These are phyloP conservation scores for Tipula unca DNA, from an alignment of 2,888 invertebrate species.

Conservation along the genomic window DNA sequence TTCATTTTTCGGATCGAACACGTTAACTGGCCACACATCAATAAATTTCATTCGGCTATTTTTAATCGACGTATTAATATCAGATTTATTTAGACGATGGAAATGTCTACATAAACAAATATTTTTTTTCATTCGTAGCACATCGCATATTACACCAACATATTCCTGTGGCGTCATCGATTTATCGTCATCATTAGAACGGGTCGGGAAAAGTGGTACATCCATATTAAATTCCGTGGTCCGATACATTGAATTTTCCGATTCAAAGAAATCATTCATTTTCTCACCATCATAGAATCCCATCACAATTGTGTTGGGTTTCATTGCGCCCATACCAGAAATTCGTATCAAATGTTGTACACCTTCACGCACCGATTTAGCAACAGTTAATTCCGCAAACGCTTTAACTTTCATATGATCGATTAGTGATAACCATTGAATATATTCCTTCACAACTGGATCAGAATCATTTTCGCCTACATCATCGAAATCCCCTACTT, in stretches of 20 bases:
- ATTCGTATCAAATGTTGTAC: conserved; percentile 84
- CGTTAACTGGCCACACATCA: conserved; percentile 97
- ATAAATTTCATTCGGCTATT: conserved; percentile 53
- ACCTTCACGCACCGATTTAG: conserved; percentile 77
- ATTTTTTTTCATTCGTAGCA: conserved; percentile 89
- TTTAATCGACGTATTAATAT: conserved; percentile 25
- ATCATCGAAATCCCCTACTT: conserved; percentile 48
- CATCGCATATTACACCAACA: conserved; percentile 78
- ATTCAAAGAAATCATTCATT: conserved; percentile 70
- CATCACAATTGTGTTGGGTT: conserved; percentile 92
- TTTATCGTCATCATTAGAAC: conserved; percentile 42
- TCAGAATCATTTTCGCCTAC: conserved; percentile 50
- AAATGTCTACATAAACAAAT: conserved; percentile 90
- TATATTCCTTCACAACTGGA: conserved; percentile 66
- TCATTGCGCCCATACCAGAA: conserved; percentile 97
- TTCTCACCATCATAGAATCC: conserved; percentile 80
- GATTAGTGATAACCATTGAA: conserved; percentile 87
- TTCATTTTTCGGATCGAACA: conserved; percentile 66
- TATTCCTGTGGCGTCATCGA: conserved; percentile 55
- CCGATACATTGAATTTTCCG: conserved; percentile 54
- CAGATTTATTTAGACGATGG: conserved; percentile 62
- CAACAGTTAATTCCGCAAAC: conserved; percentile 89
- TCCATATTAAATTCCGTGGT: conserved; percentile 48
- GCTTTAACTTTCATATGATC: conserved; percentile 95
- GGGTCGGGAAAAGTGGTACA: conserved; percentile 47